phyloP scores from a whole-genome alignment of 2,888 invertebrate species.

The Nebria salina region DNA sequence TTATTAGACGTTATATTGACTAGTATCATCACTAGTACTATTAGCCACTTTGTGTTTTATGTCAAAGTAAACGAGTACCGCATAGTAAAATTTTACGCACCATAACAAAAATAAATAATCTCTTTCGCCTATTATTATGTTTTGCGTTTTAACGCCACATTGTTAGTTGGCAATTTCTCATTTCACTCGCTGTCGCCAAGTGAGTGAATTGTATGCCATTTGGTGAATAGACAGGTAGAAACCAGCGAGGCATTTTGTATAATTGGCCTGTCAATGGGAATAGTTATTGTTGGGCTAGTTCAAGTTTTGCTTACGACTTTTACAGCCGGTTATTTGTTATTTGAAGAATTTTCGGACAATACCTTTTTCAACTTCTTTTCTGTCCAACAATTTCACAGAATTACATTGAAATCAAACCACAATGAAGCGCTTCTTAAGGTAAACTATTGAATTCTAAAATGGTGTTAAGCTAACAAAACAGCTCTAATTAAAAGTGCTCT shows the following conservation, averaged over 20 bases:
- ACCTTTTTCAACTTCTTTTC: neutral
- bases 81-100: neutral
- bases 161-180: neutral
- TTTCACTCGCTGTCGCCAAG: neutral
- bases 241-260: neutral
- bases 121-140: neutral
- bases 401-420: neutral
- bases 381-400: neutral
- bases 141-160: constrained; percentile 1
- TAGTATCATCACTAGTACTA: neutral
- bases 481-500: no score
- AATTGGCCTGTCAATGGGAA: neutral
- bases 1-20: neutral
- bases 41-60: neutral
- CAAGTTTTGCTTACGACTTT: neutral
- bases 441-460: no score
- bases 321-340: neutral
- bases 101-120: neutral
- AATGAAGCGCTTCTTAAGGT: neutral
- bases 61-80: neutral
- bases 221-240: neutral
- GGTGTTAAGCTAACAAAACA: no score
- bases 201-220: neutral
- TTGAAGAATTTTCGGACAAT: neutral
- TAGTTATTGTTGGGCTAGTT: neutral